Base-by-base conservation (phyloP, 2,113 vertebrate genomes). In the Oryzias curvinotus region DNA sequence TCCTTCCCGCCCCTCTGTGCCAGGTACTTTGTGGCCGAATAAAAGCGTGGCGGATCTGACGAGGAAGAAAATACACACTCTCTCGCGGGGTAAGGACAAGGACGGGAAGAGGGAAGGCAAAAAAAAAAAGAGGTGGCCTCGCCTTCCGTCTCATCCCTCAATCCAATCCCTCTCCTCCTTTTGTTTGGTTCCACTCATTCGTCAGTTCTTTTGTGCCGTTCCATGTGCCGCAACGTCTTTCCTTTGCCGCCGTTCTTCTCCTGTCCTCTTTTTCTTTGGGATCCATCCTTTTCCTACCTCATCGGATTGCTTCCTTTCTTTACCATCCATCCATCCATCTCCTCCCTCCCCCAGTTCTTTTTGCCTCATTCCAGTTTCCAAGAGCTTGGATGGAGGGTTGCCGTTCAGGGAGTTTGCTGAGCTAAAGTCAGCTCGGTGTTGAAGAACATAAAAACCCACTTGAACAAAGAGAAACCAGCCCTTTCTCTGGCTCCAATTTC, bases 81-180 rank as follows among this genome's bases (percentile, higher is more conserved):
- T 83, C 88, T 86, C 85, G 69, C 82, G 81, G 84, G 70, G 53
- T 46, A 46, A 55, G 54, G 69, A 57, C 65, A 75, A 68, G 65
- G 53, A 68, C 53, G 57, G 52, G 70, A 51, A 70, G 72, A 75
- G 75, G 68, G 69, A 64, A 78, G 77, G 74, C 21, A 23, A 23
- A 74, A 78, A 81, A 81, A 78, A 77, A 77, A 83, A 74, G 76
- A 75, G 82, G 75, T 65, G 71, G 82, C 72, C 74, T 84, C 62
- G 69, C 79, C 75, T 79, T 85, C 73, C 77, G 84, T 87, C 82
- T 89, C 81, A 87, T 89, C 85, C 70, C 75, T 55, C 82, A 69
- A 62, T 86, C 87, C 87, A 89, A 84, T 85, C 75, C 81, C 82
- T 84, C 85, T 85, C 78, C 88, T 90, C 88, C 88, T 90, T 88